Evolutionary conservation across 1,140 invertebrate genomes (phyloP).

Genomic region (Brachionus rubens): DNA sequence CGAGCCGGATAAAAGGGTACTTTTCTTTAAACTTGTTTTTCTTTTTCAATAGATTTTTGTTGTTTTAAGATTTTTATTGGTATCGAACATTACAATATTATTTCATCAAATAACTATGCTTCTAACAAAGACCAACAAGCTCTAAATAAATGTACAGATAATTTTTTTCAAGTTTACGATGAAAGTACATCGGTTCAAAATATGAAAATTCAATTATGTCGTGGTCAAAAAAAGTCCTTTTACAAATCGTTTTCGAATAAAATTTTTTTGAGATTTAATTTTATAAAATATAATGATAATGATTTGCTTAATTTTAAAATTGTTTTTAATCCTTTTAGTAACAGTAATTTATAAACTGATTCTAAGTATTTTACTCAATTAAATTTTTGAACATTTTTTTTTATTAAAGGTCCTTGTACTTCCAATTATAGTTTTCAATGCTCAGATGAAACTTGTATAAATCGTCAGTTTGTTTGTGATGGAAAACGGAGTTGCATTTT

Average conservation of each 20-base stretch:
- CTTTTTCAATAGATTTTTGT: not conserved
- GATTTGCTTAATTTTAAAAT: slow-evolving; percentile 21
- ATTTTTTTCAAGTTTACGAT: slow-evolving; percentile 31
- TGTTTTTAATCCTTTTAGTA: slow-evolving; percentile 10
- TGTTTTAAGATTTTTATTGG: slow-evolving; percentile 10
- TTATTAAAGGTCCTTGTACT: not conserved
- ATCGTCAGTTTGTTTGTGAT: not conserved
- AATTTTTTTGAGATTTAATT: slow-evolving; percentile 26
- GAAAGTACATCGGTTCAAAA: not conserved
- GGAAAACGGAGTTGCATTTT: slow-evolving; percentile 16
- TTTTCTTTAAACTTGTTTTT: not conserved
- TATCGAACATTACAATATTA: slow-evolving; percentile 7
- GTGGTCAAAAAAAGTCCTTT: slow-evolving; percentile 3
- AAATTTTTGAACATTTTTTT: no score
- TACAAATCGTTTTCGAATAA: slow-evolving; percentile 8
- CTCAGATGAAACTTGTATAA: slow-evolving; percentile 26
- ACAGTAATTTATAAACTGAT: no score
- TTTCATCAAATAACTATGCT: not conserved
- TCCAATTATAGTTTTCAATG: not conserved
- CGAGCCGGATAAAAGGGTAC: not conserved
- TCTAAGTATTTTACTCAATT: no score
- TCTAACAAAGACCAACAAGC: not conserved
- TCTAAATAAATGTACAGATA: not conserved
- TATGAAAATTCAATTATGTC: not conserved
- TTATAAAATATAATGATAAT: not conserved